Evolutionary conservation across 2,888 invertebrate genomes (phyloP), one percentile per base, ranked within the genome.

Genomic region (Catotricha subobsoleta): DNA sequence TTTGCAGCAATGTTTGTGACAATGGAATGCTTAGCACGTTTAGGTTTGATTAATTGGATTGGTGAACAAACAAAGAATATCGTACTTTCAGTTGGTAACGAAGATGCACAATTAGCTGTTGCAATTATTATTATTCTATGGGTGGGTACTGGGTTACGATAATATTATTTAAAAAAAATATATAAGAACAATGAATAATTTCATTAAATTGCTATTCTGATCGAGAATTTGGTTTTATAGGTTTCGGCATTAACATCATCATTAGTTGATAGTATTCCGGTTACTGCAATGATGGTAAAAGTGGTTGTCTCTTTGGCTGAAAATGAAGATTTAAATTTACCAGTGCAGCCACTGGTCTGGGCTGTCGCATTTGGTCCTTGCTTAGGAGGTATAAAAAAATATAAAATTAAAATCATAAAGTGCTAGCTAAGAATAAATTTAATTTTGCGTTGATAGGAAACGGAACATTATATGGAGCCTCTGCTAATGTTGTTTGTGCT

Each of bases 221-320:
- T 30, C 30, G 3, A 30, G 8, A 18, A 19, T 23, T 50, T 76
- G 23, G 65, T 78, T 41, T 55, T 76, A 2, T 81, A 73, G 77
- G 77, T 84, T 36, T 88, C 90, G 0, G 86, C 86, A 0, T 39
- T 86, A 9, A 79, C 80, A 0, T 90, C 88, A 10, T 81, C 88
- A 1, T 81, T 91, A 52, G 79, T 91, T 1, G 90, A 91, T 60
- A 90, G 90, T 59, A 82, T 91, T 40, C 90, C 91, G 0, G 71
- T 90, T 40, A 83, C 90, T 0, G 86, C 88, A 0, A 88, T 91
- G 78, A 91, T 91, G 90, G 72, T 91, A 1, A 69, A 79, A 27
- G 74, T 88, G 29, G 78, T 81, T 3, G 76, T 74, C 1, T 69
- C 74, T 16, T 56, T 87, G 36, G 75, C 80, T 0, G 68, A 73